Percentiles rank a stretch among this genome's conserved stretches.
Conservation (phyloP, 2,797 vertebrate genomes). For the Neopelma chrysocephalum region DNA sequence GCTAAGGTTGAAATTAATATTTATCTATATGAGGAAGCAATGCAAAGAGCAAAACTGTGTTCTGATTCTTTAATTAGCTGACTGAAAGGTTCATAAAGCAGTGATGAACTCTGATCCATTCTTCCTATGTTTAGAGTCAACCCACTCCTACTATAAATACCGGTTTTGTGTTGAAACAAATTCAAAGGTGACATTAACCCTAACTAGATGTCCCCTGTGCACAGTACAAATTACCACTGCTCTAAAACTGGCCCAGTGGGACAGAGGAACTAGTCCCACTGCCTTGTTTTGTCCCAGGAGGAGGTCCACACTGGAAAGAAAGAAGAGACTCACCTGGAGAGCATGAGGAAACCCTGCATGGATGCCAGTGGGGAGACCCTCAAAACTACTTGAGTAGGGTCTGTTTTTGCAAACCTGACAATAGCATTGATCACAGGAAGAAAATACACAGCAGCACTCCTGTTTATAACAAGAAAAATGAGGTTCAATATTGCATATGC, state of each 20-base stretch:
- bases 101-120: background rate
- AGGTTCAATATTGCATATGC: background rate
- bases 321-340: background rate
- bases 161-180: background rate
- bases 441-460: background rate
- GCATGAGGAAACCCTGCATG: background rate
- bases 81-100: background rate
- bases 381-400: background rate
- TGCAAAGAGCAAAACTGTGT: background rate
- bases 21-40: background rate
- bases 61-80: conserved; percentile 1
- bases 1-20: background rate
- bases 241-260: background rate
- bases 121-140: background rate
- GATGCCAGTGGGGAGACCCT: background rate
- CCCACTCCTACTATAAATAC: background rate
- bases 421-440: background rate
- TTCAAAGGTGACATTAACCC: background rate
- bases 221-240: background rate
- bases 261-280: background rate
- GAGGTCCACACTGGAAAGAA: background rate
- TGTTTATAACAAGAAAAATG: background rate
- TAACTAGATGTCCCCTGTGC: background rate
- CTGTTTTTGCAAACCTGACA: background rate
- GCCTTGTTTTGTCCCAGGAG: background rate